Conservation (phyloP, 2,113 vertebrate species). For the Suncus etruscus region DNA sequence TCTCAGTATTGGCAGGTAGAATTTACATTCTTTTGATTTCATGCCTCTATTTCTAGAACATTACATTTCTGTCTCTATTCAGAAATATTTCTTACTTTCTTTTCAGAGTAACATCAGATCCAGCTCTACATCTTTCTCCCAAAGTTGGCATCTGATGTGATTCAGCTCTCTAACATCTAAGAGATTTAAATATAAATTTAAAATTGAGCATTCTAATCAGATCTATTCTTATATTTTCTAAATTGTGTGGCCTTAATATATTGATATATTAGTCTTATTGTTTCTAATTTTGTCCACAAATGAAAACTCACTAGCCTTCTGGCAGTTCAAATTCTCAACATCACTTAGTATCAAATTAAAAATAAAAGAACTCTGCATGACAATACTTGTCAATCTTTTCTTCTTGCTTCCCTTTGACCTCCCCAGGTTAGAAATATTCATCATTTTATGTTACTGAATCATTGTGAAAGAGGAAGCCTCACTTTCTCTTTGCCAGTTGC, state of each 20-base stretch:
- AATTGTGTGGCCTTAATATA: background rate
- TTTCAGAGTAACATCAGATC: background rate
- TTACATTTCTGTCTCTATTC: background rate
- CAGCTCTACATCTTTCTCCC: background rate
- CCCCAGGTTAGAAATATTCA: background rate
- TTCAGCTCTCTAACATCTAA: background rate
- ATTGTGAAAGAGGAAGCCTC: background rate
- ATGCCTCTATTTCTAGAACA: background rate
- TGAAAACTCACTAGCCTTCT: background rate
- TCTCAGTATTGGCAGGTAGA: background rate
- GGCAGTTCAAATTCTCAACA: background rate
- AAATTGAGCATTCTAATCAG: background rate
- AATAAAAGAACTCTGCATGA: background rate
- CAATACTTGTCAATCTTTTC: background rate
- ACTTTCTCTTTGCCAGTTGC: no score
- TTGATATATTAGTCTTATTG: background rate
- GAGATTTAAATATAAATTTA: background rate
- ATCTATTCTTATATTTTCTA: background rate
- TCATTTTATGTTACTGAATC: background rate
- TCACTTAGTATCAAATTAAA: background rate
- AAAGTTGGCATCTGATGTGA: background rate
- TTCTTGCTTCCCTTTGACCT: background rate
- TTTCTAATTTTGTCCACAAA: background rate
- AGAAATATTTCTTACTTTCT: background rate
- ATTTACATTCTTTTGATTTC: background rate